Evolutionary conservation across 1,140 invertebrate species (phyloP).

Genomic region (Pararge aegeria): DNA sequence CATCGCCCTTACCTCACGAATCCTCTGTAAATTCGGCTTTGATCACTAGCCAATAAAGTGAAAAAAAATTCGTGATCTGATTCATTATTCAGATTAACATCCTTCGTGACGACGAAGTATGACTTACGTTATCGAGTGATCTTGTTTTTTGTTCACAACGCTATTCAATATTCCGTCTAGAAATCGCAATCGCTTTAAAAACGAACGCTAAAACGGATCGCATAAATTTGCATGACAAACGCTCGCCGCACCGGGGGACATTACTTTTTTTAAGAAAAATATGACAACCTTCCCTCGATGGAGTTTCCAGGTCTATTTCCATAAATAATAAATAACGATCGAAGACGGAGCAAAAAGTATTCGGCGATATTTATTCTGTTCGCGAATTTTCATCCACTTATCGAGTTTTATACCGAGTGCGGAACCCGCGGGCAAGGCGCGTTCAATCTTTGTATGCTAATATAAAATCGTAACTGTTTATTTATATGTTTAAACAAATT

Average conservation of each 20-base stretch:
- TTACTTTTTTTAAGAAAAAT: slow-evolving; percentile 74
- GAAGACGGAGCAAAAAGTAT: slow-evolving; percentile 65
- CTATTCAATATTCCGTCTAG: slow-evolving; percentile 67
- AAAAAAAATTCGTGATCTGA: slow-evolving; percentile 3
- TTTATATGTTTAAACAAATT: too few relatives aligned
- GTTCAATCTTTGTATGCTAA: too few relatives aligned
- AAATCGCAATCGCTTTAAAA: slow-evolving; percentile 68
- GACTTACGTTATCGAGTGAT: slow-evolving; percentile 49
- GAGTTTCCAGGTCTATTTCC: slow-evolving; percentile 73
- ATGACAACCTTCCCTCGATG: slow-evolving; percentile 67
- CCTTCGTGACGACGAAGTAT: slow-evolving; percentile 58
- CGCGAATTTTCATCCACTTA: slow-evolving; percentile 72
- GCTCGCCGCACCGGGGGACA: slow-evolving; percentile 52
- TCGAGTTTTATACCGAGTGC: slow-evolving; percentile 42
- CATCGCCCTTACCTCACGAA: too few relatives aligned
- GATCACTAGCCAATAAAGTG: slow-evolving; percentile 4
- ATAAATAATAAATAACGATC: slow-evolving; percentile 78
- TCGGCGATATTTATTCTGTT: slow-evolving; percentile 69
- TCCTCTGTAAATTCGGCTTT: background rate
- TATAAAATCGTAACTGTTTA: too few relatives aligned
- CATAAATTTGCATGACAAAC: slow-evolving; percentile 77
- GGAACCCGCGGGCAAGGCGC: slow-evolving; percentile 29
- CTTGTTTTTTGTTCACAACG: slow-evolving; percentile 52
- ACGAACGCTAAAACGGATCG: slow-evolving; percentile 67
- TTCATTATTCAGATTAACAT: slow-evolving; percentile 33